Evolutionary conservation across 2,113 vertebrate species (phyloP), one percentile per base, ranked within the genome.

Genomic region (Stegostoma tigrinum): DNA sequence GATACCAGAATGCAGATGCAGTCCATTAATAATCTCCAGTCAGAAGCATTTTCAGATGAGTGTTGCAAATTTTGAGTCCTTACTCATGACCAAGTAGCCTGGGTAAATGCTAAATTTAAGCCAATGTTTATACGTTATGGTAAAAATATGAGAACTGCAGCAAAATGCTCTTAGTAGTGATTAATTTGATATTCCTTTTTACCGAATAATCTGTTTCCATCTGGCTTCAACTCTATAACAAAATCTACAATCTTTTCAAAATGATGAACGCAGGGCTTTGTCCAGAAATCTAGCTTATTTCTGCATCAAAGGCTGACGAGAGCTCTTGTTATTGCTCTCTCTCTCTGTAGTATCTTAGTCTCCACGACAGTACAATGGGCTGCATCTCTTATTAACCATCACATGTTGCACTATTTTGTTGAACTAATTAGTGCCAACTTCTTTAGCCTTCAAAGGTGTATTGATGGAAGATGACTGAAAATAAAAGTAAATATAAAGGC

Each of bases 241-340:
- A 95, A 95, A 95, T 95, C 70, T 72, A 95, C 27, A 42, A 52
- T 95, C 67, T 95, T 70, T 95, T 95, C 94, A 45, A 95, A 95
- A 72, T 52, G 66, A 68, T 72, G 68, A 95, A 6, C 38, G 5
- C 5, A 75, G 48, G 48, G 67, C 94, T 95, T 95, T 95, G 67
- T 95, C 30, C 12, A 42, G 67, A 72, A 72, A 95, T 72, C 94
- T 72, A 34, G 19, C 94, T 95, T 95, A 48, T 48, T 45, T 48
- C 68, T 95, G 68, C 38, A 95, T 95, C 94, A 95, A 95, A 95
- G 94, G 68, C 68, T 95, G 68, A 72, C 67, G 52, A 95, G 67
- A 52, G 94, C 94, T 27, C 68, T 95, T 45, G 45, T 72, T 42
- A 45, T 95, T 8, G 72, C 42, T 95, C 85, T 48, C 85, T 86